Evolutionary conservation across 2,888 invertebrate genomes (phyloP), one percentile per base, ranked within the genome.

Genomic region (Ecdyonurus torrentis): DNA sequence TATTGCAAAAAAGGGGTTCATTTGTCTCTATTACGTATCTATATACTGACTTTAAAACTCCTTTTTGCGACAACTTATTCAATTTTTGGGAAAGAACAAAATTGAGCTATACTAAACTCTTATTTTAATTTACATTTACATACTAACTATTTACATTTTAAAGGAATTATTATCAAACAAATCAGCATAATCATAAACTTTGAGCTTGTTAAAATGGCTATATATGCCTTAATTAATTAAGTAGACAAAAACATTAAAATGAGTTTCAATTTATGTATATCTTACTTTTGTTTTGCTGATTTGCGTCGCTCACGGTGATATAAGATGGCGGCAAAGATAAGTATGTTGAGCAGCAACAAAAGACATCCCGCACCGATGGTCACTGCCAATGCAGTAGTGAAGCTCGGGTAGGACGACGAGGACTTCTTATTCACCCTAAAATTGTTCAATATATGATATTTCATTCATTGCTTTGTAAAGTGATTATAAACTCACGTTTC

Each of bases 271-370:
- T 5, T 37, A 37, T 37, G 37, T 37, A 15, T 37, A 10, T 37
- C 37, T 10, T 37, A 37, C 37, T 37, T 37, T 10, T 37, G 37
- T 7, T 55, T 22, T 7, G 55, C 55, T 5, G 55, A n/a, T 20
- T 55, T 55, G 65, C 70, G 70, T 19, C 75, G 72, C 69, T 89
- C 90, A 1, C 90, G 81, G 73, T 91, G 90, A 70, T 90, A 89
- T 71, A 90, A 91, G 66, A 91, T 91, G 1, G 91, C 91, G 58
- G 91, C 91, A 70, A 92, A 92, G 68, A 93, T 92, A 23, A 91
- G 79, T 15, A 91, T 85, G 71, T 91, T 91, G 24, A 91, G 78
- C 25, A 91, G 78, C 7, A 91, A 77, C 5, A 91, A 79, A 68
- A 91, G 89, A 70, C 90, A 89, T 1, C 90, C 91, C 7, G 91